A percentile compares a stretch with the other conserved stretches of the same genome.
phyloP scores from a whole-genome alignment of 2,888 invertebrate species.

The Trichacis sp. region DNA sequence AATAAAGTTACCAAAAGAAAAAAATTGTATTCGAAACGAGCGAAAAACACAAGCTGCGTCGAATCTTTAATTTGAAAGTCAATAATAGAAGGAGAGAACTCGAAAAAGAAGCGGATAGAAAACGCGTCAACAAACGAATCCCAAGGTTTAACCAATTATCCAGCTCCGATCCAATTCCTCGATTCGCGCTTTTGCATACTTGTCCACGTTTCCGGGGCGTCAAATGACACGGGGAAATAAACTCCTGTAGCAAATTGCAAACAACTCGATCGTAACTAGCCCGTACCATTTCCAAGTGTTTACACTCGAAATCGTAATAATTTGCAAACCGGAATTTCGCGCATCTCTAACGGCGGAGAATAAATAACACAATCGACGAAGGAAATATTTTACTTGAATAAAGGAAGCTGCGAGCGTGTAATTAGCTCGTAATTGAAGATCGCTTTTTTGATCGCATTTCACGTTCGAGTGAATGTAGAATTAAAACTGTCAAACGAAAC shows the following conservation, averaged over 20 bases:
- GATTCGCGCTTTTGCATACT: not conserved
- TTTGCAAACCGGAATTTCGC: not conserved
- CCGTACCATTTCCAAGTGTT: not conserved
- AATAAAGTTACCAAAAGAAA: too few relatives aligned
- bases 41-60: not conserved
- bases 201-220: not conserved
- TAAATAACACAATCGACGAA: not conserved
- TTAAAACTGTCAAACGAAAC: too few relatives aligned
- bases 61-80: not conserved
- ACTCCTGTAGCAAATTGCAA: not conserved
- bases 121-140: conserved; percentile 4
- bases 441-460: not conserved
- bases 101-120: not conserved
- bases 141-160: conserved; percentile 12
- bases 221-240: not conserved
- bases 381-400: not conserved
- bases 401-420: not conserved
- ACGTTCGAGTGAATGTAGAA: not conserved
- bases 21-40: too few relatives aligned
- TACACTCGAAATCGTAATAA: not conserved
- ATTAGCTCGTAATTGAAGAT: not conserved
- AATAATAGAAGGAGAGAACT: not conserved
- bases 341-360: not conserved
- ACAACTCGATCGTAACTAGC: not conserved
- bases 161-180: conserved; percentile 5